These are phyloP conservation scores for Glomeris maerens DNA, from an alignment of 1,140 invertebrate genomes.

Conservation along the genomic window DNA sequence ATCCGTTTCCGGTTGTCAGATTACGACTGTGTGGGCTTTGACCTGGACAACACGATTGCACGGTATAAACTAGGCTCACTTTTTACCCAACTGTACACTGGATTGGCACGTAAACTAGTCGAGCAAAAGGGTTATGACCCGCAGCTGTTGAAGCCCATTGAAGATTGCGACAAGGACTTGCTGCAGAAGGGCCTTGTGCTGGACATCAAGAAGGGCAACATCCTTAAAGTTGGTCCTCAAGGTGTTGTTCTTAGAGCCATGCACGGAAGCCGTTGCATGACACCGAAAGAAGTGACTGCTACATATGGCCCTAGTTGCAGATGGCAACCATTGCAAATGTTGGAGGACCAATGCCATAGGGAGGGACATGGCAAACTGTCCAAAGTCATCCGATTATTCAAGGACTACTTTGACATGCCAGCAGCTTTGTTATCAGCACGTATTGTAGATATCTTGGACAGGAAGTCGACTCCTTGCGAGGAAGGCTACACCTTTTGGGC, in stretches of 20 bases:
- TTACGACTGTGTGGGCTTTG: constrained; percentile 66
- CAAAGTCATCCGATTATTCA: constrained; percentile 44
- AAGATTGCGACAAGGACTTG: constrained; percentile 43
- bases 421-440: constrained; percentile 50
- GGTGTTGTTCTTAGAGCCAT: constrained; percentile 47
- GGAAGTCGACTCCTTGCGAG: constrained; percentile 28
- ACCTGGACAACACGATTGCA: constrained; percentile 58
- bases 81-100: constrained; percentile 46
- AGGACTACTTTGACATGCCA: constrained; percentile 64
- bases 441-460: constrained; percentile 52
- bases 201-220: constrained; percentile 56
- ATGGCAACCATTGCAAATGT: constrained; percentile 39
- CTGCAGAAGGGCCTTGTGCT: constrained; percentile 57
- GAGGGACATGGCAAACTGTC: constrained; percentile 47
- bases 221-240: constrained; percentile 45
- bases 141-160: constrained; percentile 37
- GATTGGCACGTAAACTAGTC: constrained; percentile 46
- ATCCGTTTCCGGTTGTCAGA: constrained; percentile 22
- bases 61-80: constrained; percentile 48
- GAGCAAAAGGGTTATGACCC: constrained; percentile 43
- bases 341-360: constrained; percentile 35
- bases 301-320: constrained; percentile 44
- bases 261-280: constrained; percentile 51
- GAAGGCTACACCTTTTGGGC: constrained; percentile 46
- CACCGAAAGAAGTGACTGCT: constrained; percentile 39